Evolutionary conservation across 2,113 vertebrate genomes (phyloP).

Genomic region (Zosterops japonicus): DNA sequence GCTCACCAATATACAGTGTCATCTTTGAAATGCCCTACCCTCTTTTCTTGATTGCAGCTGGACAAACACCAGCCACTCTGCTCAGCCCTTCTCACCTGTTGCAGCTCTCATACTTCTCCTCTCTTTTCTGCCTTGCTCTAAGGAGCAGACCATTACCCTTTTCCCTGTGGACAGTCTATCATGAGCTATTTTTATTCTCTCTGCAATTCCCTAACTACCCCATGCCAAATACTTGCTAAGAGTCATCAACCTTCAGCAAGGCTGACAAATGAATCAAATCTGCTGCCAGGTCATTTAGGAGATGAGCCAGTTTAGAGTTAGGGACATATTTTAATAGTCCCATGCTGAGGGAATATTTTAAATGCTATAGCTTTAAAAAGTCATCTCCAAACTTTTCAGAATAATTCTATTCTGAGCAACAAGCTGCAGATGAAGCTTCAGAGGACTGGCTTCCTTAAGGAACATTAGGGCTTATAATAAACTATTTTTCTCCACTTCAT

Average conservation of each 20-base stretch:
- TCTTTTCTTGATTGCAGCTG: background rate
- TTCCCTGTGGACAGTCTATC: background rate
- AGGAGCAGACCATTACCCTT: background rate
- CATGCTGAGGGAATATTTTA: background rate
- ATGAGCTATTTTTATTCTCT: slow-evolving; percentile 33
- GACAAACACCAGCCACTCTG: background rate
- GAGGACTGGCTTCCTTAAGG: background rate
- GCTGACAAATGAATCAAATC: slow-evolving; percentile 48
- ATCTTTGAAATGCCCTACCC: background rate
- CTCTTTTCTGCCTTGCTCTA: background rate
- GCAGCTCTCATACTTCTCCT: background rate
- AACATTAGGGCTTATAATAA: slow-evolving; percentile 40
- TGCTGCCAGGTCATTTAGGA: slow-evolving; percentile 41
- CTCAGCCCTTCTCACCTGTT: slow-evolving; percentile 5
- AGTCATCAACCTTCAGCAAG: slow-evolving; percentile 53
- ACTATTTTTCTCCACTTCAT: slow-evolving; percentile 28
- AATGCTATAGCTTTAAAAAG: slow-evolving; percentile 28
- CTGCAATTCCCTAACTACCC: slow-evolving; percentile 1
- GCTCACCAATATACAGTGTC: background rate
- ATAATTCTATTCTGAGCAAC: background rate
- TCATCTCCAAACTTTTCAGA: slow-evolving; percentile 10
- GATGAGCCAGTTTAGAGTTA: slow-evolving; percentile 7
- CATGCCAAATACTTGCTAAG: slow-evolving; percentile 33
- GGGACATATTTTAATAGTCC: slow-evolving; percentile 3
- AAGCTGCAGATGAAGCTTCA: slow-evolving; percentile 15